Evolutionary conservation across 2,797 vertebrate genomes (phyloP).

Genomic region (Ctenopoma kingsleyae): DNA sequence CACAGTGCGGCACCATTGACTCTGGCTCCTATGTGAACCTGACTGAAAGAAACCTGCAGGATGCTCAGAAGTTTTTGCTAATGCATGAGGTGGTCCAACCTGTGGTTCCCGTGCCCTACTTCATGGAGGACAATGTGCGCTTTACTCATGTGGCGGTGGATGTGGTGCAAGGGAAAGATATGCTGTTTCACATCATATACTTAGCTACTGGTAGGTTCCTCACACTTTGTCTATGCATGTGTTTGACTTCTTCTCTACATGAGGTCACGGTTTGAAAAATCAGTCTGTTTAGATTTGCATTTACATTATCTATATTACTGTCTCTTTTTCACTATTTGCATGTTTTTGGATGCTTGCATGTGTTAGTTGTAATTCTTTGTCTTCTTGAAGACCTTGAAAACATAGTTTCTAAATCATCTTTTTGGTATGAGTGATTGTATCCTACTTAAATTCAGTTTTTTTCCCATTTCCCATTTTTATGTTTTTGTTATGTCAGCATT

Average conservation of each 20-base stretch:
- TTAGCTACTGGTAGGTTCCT: slow-evolving; percentile 91
- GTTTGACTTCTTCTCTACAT: neutral
- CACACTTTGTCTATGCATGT: neutral
- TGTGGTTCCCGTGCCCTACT: slow-evolving; percentile 89
- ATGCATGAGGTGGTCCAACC: slow-evolving; percentile 97
- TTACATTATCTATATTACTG: neutral
- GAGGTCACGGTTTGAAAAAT: neutral
- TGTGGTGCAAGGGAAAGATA: slow-evolving; percentile 95
- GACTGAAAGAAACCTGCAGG: slow-evolving; percentile 95
- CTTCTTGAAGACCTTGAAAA: slow-evolving; percentile 5
- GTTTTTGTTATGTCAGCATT: neutral
- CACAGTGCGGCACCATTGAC: slow-evolving; percentile 94
- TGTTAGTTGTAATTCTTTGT: neutral
- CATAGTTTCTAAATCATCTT: neutral
- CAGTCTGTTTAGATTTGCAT: neutral
- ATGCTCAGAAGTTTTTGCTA: slow-evolving; percentile 95
- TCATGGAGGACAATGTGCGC: slow-evolving; percentile 96
- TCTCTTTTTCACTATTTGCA: neutral
- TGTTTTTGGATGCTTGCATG: neutral
- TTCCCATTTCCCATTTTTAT: neutral
- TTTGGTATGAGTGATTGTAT: neutral
- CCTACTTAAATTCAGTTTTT: neutral
- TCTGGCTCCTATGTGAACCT: slow-evolving; percentile 94
- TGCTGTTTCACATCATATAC: slow-evolving; percentile 95
- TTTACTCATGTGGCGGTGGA: slow-evolving; percentile 96